Conservation (phyloP, 2,113 vertebrate species). For the Rhipidura dahli region DNA sequence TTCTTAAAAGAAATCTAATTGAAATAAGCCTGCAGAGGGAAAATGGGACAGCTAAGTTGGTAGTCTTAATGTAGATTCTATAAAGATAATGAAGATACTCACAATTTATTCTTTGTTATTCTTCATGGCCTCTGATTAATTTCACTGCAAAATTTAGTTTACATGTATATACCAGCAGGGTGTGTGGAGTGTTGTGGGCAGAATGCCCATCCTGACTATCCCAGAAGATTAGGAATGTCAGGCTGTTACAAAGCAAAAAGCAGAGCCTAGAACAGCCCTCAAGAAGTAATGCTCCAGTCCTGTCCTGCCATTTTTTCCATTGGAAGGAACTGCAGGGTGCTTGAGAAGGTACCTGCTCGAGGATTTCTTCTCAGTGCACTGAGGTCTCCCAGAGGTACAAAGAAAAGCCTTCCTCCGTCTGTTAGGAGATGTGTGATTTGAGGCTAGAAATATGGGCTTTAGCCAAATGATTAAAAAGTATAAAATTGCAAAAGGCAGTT, state of each 20-base stretch:
- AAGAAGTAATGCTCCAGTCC: not conserved
- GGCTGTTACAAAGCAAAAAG: not conserved
- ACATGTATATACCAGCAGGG: not conserved
- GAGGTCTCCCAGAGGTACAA: not conserved
- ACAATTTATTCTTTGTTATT: not conserved
- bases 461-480: not conserved
- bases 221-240: not conserved
- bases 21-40: not conserved
- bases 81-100: not conserved
- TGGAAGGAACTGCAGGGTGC: not conserved
- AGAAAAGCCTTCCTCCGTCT: not conserved
- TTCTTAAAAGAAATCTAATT: not conserved
- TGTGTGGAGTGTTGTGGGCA: not conserved
- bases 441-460: not conserved
- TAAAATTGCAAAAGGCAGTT: not conserved
- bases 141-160: not conserved
- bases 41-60: not conserved
- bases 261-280: not conserved
- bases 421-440: not conserved
- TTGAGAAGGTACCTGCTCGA: not conserved
- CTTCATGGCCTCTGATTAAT: not conserved
- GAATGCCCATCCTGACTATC: not conserved
- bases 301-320: not conserved
- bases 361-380: not conserved
- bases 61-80: not conserved